Base-by-base conservation (phyloP, 2,113 vertebrate genomes). In the Xenopus laevis region DNA sequence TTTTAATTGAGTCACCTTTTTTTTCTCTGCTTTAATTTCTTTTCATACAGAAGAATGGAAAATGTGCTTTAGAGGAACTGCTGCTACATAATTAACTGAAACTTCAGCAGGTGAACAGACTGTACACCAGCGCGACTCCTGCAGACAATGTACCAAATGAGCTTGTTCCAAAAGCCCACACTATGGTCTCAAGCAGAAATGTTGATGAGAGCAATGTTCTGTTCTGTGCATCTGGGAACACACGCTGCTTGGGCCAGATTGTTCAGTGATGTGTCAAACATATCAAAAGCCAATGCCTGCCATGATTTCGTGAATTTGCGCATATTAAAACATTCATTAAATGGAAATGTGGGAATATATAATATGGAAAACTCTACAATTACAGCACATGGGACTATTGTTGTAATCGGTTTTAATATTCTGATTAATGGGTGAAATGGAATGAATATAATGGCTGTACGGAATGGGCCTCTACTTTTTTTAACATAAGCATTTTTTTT, bases 81-180 rank as follows among this genome's bases (percentile, higher is more conserved):
- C 66, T 68, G 46, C 47, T 21, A 40, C 27, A 61, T 12, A 61
- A 69, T 52, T 44, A 68, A 69, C 53, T 61, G 58, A 17, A 63
- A 46, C 50, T 57, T 55, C 60, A 68, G 60, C 23, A 27, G 55
- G 33, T 11, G 73, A 75, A 63, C 73, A 63, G 65, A 55, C 23
- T 69, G 65, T 68, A 44, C 66, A 62, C 46, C 23, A 46, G 12
- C 27, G 3, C 61, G 1, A 47, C 47, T 55, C 60, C 60, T 69
- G 68, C 65, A 75, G 55, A 68, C 65, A 75, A 75, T 69, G 68
- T 75, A 46, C 27, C 44, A 27, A 69, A 75, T 75, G 59, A 69
- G 40, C 62, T 45, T 45, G 63, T 45, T 47, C 30, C 62, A 15
- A 50, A 68, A 55, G 66, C 73, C 73, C 73, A 75, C 73, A 75